A percentile compares a stretch with the other conserved stretches of the same genome.
These are phyloP conservation scores for Thereva nobilitata DNA, from an alignment of 2,888 invertebrate species.

Conservation along the genomic window DNA sequence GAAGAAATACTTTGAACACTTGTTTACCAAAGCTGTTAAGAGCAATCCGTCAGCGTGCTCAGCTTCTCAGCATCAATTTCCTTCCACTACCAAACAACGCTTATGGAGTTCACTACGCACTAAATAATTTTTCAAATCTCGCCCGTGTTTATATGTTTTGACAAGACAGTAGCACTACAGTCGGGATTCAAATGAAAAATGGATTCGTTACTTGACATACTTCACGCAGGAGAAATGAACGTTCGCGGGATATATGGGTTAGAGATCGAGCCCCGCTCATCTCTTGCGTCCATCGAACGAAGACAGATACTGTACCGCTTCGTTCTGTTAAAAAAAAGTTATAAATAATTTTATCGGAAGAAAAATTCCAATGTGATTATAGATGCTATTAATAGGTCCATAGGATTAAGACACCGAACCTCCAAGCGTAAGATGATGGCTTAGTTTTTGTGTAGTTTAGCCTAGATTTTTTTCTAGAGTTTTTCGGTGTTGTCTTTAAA, in stretches of 20 bases:
- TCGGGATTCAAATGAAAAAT: constrained; percentile 29
- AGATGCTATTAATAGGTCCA: constrained; percentile 13
- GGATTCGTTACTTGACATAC: constrained; percentile 16
- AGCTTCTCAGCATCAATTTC: constrained; percentile 35
- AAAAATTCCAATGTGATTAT: constrained; percentile 31
- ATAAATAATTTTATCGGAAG: constrained; percentile 13
- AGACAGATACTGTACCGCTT: no score
- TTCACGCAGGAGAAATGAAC: neutral
- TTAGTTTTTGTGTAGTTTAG: no score
- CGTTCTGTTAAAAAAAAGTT: constrained; percentile 2
- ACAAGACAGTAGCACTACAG: constrained; percentile 34
- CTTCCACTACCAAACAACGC: constrained; percentile 10
- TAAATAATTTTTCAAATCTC: constrained; percentile 42
- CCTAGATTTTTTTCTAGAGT: no score
- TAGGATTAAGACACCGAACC: no score
- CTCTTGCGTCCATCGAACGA: no score
- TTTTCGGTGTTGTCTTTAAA: no score
- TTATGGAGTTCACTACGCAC: constrained; percentile 30
- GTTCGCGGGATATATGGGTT: constrained; percentile 5
- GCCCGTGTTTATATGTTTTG: constrained; percentile 41
- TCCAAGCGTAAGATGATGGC: no score
- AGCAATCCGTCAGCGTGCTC: constrained; percentile 37
- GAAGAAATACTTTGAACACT: constrained; percentile 24
- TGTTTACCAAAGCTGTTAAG: constrained; percentile 40
- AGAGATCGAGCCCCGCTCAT: no score